phyloP scores from a whole-genome alignment of 2,888 invertebrate genomes.

The Penaeus monodon region DNA sequence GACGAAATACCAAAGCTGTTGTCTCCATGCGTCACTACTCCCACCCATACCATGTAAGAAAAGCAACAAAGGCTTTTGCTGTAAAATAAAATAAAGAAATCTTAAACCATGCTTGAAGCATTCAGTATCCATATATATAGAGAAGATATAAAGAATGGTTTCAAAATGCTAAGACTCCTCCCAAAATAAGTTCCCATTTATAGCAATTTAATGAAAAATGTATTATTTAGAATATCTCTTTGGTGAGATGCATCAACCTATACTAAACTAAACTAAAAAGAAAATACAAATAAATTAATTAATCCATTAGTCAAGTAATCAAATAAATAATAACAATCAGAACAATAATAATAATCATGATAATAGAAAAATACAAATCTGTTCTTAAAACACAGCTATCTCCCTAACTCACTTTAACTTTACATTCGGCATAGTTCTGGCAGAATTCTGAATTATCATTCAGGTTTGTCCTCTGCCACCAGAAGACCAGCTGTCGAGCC shows the following conservation, averaged over 20 bases:
- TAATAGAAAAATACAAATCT: no score
- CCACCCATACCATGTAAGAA: slow-evolving; percentile 80
- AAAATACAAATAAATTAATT: background rate
- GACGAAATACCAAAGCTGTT: slow-evolving; percentile 75
- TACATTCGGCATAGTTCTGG: slow-evolving; percentile 52
- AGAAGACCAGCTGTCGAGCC: slow-evolving; percentile 60
- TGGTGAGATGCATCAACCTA: no score
- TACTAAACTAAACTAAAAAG: no score
- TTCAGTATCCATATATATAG: background rate
- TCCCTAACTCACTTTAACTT: slow-evolving; percentile 47
- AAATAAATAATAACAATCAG: no score
- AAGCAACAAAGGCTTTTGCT: slow-evolving; percentile 73
- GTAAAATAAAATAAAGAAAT: slow-evolving; percentile 14
- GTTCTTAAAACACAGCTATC: no score
- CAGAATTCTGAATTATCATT: slow-evolving; percentile 58
- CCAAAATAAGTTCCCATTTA: no score
- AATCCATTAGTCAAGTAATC: no score
- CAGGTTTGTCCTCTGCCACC: slow-evolving; percentile 56
- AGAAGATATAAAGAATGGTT: no score
- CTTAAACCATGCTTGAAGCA: background rate
- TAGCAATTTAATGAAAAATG: no score
- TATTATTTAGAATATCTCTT: no score
- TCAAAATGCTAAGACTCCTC: no score
- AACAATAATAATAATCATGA: no score
- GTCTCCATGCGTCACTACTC: slow-evolving; percentile 77